Evolutionary conservation across 2,888 invertebrate genomes (phyloP), one percentile per base, ranked within the genome.

Genomic region (Hermaeophaga mercurialis): DNA sequence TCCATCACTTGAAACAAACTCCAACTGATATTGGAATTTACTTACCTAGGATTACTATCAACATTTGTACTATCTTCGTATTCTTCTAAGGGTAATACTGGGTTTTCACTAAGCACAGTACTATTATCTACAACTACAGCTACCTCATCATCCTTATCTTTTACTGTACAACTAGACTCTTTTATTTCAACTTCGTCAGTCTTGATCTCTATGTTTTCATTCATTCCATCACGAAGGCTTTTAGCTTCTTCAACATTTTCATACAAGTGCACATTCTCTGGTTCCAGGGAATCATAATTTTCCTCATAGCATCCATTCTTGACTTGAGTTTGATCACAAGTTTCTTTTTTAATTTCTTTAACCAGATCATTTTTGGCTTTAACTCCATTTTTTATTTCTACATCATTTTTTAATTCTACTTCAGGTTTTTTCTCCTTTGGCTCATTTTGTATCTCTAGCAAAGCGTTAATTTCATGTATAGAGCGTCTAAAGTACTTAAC

Each of bases 401-500:
- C n/a, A 12, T 44, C 50, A 24, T 26, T 18, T 22, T 48, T 48
- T 46, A 50, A 52, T 39, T 17, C 45, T n/a, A 39, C 17, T 2
- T 28, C 17, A 7, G 56, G 45, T 39, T 43, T 39, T 31, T 53
- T 36, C 11, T 59, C 44, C 12, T 58, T 52, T 9, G 31, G 22
- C 11, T 62, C 62, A 47, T 74, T 74, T 52, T 77, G 78, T 24
- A 72, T 22, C 22, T 75, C 74, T 4, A 84, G 65, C 52, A 85
- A 65, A 15, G 82, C 85, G 70, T 90, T 90, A 0, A 90, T 88
- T 75, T 90, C 89, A 38, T 88, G 85, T 33, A 90, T 85, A 15
- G 88, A 88, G 65, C 86, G 81, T 33, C 85, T 81, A 65, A 89
- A 88, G 71, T 88, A 86, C 66, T 89, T 89, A 0, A 90, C 89